Evolutionary conservation across 2,888 invertebrate genomes (phyloP).

Genomic region (Toxonevra muliebris): DNA sequence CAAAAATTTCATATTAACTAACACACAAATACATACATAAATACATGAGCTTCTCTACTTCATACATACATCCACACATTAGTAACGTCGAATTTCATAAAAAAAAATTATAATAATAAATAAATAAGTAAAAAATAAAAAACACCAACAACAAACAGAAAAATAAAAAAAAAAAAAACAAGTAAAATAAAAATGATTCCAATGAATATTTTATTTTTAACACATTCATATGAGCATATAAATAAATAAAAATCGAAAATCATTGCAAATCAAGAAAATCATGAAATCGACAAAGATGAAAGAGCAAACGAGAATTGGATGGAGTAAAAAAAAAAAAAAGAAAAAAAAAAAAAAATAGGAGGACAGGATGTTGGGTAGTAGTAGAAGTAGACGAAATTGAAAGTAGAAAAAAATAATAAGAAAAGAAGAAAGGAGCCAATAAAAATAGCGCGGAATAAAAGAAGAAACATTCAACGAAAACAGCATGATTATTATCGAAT

Average conservation of each 20-base stretch:
- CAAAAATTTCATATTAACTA: not conserved
- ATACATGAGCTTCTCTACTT: not conserved
- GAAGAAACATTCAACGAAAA: too few relatives aligned
- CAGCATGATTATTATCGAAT: too few relatives aligned
- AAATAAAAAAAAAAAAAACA: not conserved
- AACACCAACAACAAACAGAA: too few relatives aligned
- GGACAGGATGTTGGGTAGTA: too few relatives aligned
- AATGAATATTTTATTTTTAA: constrained; percentile 25
- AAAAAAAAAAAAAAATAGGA: too few relatives aligned
- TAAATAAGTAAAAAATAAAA: not conserved
- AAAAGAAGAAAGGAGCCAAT: too few relatives aligned
- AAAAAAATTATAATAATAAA: too few relatives aligned
- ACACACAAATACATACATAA: not conserved
- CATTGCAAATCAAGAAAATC: constrained; percentile 11
- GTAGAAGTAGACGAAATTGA: too few relatives aligned
- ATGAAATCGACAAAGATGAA: not conserved
- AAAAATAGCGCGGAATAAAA: too few relatives aligned
- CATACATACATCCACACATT: too few relatives aligned
- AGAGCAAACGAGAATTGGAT: not conserved
- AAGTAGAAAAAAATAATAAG: too few relatives aligned
- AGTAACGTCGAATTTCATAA: too few relatives aligned
- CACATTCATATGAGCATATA: constrained; percentile 8
- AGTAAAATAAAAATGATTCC: constrained; percentile 9
- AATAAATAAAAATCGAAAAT: constrained; percentile 19
- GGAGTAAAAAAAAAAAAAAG: not conserved